Evolutionary conservation across 1,140 invertebrate species (phyloP).

Genomic region (Aphis gossypii): DNA sequence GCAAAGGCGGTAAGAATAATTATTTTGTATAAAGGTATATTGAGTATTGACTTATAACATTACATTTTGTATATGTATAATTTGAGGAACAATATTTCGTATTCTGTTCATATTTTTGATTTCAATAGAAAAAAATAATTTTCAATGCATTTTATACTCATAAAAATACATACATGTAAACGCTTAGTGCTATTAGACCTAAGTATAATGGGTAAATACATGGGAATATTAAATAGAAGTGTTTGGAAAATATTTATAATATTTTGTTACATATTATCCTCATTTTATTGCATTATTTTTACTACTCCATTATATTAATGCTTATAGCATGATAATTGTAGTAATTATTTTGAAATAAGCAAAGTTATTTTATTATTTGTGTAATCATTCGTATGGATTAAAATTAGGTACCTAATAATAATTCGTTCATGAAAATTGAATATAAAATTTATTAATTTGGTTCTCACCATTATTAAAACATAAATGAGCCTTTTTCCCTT

Average conservation of each 20-base stretch:
- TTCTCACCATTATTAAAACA: not conserved
- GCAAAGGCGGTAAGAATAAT: not conserved
- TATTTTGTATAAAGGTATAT: not conserved
- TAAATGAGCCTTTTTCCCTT: not conserved
- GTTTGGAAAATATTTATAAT: not conserved
- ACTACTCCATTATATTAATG: too few relatives aligned
- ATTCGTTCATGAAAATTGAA: not conserved
- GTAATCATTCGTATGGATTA: too few relatives aligned
- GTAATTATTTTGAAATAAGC: not conserved
- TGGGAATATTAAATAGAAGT: not conserved
- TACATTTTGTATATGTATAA: not conserved
- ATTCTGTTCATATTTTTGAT: not conserved
- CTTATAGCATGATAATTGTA: too few relatives aligned
- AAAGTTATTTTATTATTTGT: not conserved
- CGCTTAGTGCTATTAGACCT: not conserved
- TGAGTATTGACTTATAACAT: not conserved
- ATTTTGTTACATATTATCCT: too few relatives aligned
- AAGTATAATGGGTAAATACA: not conserved
- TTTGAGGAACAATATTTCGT: not conserved
- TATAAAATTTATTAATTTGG: not conserved
- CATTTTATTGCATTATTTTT: too few relatives aligned
- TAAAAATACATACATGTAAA: not conserved
- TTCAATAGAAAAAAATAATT: not conserved
- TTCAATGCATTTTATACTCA: not conserved
- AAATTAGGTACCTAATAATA: too few relatives aligned